Base-by-base conservation (phyloP, 2,888 invertebrate species). In the Chromoteleia sp. region DNA sequence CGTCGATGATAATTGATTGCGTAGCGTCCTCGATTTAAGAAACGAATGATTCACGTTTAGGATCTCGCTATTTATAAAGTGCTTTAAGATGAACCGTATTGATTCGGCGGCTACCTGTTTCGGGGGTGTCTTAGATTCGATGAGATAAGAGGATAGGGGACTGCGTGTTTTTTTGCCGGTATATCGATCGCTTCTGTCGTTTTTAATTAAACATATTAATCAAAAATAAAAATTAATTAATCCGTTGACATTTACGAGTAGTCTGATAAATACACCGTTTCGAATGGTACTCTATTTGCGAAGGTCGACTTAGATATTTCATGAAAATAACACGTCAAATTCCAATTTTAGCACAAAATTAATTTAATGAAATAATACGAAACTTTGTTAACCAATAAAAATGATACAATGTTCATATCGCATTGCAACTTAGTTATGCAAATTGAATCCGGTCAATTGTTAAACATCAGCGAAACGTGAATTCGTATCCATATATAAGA, bases 21-120 rank as follows among this genome's bases (percentile, higher is more conserved):
- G 29, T 48, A 5, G n/a, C 14, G 48, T 29, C n/a, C n/a, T n/a
- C n/a, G n/a, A n/a, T n/a, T n/a, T n/a, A n/a, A n/a, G n/a, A n/a
- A 48, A 1, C 17, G 36, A 73, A 54, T 33, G 39, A 70, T 68
- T 19, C 10, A 25, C 45, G 70, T 21, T 33, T 68, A 10, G 17
- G 30, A 10, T 59, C 30, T n/a, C 30, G 30, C 19, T 73, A 73
- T 73, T 73, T 73, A 61, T 50, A 59, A 52, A 41, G 41, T 43
- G 21, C 52, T 73, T 73, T 39, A 73, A 73, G 71, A 73, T 52
- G 61, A 52, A 41, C 41, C 8, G 50, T 73, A 73, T 73, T 52
- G 71, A 71, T 71, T 52, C 19, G 15, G 2, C 15, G 39, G 39
- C 43, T 30, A 54, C 30, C 67, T 36, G 30, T 52, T 65, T 39